Conservation (phyloP, 2,113 vertebrate species). For the Emydocephalus ijimae region DNA sequence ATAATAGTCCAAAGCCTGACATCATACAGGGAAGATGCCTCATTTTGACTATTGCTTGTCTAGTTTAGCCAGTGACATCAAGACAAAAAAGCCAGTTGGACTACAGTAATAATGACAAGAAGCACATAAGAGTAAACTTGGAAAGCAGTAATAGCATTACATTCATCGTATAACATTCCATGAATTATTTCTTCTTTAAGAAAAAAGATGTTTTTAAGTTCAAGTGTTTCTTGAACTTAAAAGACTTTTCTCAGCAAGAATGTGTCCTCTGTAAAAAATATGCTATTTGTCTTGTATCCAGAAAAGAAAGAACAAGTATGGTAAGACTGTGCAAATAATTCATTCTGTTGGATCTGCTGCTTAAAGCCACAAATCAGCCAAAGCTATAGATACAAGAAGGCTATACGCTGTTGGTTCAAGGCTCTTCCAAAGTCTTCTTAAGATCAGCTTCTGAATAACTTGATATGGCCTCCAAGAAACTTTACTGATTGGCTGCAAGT, state of each 20-base stretch:
- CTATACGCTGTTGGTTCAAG: background rate
- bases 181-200: conserved; percentile 8
- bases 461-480: background rate
- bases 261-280: background rate
- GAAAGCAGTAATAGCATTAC: background rate
- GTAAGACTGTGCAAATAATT: background rate
- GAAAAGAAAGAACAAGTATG: background rate
- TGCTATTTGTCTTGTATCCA: background rate
- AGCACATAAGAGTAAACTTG: background rate
- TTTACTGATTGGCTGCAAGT: background rate
- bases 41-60: background rate
- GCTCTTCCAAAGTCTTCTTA: background rate
- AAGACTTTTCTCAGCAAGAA: background rate
- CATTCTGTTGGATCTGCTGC: background rate
- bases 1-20: background rate
- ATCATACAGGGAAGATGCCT: background rate
- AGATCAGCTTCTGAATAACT: background rate
- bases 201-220: conserved; percentile 27
- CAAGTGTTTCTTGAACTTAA: conserved; percentile 10
- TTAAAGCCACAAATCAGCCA: background rate
- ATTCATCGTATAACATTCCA: background rate
- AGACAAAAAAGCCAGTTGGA: conserved; percentile 9
- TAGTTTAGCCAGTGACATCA: background rate
- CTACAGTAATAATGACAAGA: background rate
- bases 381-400: background rate